Evolutionary conservation across 2,113 vertebrate species (phyloP).

Genomic region (Himantopus leucocephalus): DNA sequence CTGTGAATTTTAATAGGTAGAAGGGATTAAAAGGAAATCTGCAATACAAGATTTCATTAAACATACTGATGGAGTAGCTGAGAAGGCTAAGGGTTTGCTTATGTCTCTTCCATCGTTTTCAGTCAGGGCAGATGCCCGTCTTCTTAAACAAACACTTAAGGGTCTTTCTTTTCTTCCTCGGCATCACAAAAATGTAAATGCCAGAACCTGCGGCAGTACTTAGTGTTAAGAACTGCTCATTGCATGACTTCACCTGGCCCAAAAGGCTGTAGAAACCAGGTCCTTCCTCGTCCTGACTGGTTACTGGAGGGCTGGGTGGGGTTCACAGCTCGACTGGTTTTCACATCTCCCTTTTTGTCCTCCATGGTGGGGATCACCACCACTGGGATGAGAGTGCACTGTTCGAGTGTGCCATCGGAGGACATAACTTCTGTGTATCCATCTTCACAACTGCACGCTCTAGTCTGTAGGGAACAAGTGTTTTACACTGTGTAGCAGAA

Average conservation of each 20-base stretch:
- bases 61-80: not conserved
- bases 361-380: conserved; percentile 90
- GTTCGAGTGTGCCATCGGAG: conserved; percentile 84
- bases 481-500: conserved; percentile 21
- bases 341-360: conserved; percentile 90
- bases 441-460: conserved; percentile 87
- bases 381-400: conserved; percentile 91
- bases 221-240: conserved; percentile 6
- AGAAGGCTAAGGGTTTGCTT: not conserved
- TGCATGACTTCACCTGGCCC: conserved; percentile 85
- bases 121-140: not conserved
- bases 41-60: not conserved
- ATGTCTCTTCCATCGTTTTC: not conserved
- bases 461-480: conserved; percentile 79
- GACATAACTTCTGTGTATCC: conserved; percentile 94
- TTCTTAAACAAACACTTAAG: not conserved
- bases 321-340: conserved; percentile 93
- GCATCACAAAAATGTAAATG: not conserved
- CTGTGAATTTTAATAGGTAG: not conserved
- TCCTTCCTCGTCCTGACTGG: conserved; percentile 85
- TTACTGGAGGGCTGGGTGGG: conserved; percentile 84
- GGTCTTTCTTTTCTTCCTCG: not conserved
- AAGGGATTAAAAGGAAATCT: not conserved
- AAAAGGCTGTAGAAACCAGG: conserved; percentile 97
- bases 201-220: not conserved